Evolutionary conservation across 2,888 invertebrate genomes (phyloP), one percentile per base, ranked within the genome.

Genomic region (Drosophila pseudotakahashii): DNA sequence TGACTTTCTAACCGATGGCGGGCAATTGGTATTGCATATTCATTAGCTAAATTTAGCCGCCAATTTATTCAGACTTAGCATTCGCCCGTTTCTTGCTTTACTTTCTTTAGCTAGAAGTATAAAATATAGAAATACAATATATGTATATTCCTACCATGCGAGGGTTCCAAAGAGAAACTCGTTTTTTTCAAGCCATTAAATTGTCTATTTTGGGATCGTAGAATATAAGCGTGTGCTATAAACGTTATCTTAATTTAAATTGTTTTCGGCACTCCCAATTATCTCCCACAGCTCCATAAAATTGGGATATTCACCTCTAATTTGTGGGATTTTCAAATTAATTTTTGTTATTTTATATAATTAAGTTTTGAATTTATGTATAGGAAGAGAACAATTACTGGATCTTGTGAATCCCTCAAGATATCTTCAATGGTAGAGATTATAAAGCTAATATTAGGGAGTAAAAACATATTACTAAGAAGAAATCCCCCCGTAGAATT

Each of bases 171-270:
- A 23, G 63, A 63, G 63, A 66, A 66, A 66, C 64, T 41, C n/a
- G 64, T 66, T 66, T 62, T 34, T 19, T 68, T 62, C 16, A 54
- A 47, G 62, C 61, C 50, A 73, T 66, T 64, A 62, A 53, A 63
- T 39, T 62, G 59, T 26, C 62, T 63, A 63, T 63, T 63, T 63
- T 63, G 3, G 62, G 34, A 48, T 42, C 26, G 59, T 16, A 47
- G 47, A 57, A 47, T 57, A 48, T 48, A 50, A 48, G 57, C 50
- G 57, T 50, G 57, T 26, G 57, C 62, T 50, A 59, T 63, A 59
- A 63, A 63, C n/a, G 39, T 50, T 50, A 59, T 50, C 41, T 57
- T 41, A 34, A 59, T 52, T 63, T 47, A 52, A 68, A 69, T 59
- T 59, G 48, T 30, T 39, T 32, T 32, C 4, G 53, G 52, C 58